These are phyloP conservation scores for Brachyistius frenatus DNA, from an alignment of 2,113 vertebrate genomes.

Conservation along the genomic window DNA sequence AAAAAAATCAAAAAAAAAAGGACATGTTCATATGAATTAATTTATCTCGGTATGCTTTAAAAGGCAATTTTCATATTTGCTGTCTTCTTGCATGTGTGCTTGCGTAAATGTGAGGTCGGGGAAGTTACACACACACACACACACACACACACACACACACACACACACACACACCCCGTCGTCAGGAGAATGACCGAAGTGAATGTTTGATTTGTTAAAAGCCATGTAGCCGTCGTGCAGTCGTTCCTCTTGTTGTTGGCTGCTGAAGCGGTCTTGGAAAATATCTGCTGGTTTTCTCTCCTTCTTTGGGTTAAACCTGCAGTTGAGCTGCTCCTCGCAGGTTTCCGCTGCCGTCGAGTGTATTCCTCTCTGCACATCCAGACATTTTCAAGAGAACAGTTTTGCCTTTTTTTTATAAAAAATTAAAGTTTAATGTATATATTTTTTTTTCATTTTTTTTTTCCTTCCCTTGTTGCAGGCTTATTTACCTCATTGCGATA, in stretches of 20 bases:
- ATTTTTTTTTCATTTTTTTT: conserved; percentile 37
- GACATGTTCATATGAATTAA: conserved; percentile 69
- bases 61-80: conserved; percentile 60
- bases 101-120: conserved; percentile 37
- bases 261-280: conserved; percentile 37
- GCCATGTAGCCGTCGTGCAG: conserved; percentile 54
- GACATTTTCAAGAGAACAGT: conserved; percentile 39
- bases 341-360: conserved; percentile 20
- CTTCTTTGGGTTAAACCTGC: conserved; percentile 40
- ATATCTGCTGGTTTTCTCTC: conserved; percentile 46
- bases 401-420: conserved; percentile 51
- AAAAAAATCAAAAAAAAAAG: conserved; percentile 65
- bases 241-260: conserved; percentile 38
- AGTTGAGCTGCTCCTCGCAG: conserved; percentile 29
- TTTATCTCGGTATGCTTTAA: conserved; percentile 71
- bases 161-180: too few species aligned
- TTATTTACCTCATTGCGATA: conserved; percentile 48
- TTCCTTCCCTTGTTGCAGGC: conserved; percentile 32
- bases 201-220: conserved; percentile 76
- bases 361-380: conserved; percentile 19
- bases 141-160: too few species aligned
- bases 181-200: conserved; percentile 71
- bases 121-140: too few species aligned
- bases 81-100: conserved; percentile 53
- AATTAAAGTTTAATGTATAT: conserved; percentile 24